Percentiles rank a stretch among this genome's conserved stretches.
These are phyloP conservation scores for Mesochorus sp. DNA, from an alignment of 2,888 invertebrate species.

Conservation along the genomic window DNA sequence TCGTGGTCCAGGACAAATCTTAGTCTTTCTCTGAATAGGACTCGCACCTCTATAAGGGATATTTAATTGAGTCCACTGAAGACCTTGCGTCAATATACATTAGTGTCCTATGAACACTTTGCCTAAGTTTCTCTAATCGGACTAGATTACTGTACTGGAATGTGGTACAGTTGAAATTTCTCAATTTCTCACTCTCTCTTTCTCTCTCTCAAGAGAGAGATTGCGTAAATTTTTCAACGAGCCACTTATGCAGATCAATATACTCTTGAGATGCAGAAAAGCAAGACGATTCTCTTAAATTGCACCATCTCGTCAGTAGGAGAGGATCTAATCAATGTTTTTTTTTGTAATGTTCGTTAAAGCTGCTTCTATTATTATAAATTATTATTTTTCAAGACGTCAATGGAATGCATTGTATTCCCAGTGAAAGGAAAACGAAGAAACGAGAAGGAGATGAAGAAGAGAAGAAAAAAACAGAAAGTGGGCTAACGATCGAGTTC, in stretches of 20 bases:
- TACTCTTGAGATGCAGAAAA: neutral
- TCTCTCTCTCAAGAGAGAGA: too few species aligned
- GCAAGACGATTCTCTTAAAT: constrained; percentile 23
- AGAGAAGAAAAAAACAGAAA: constrained; percentile 64
- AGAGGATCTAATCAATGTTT: neutral
- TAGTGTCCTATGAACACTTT: neutral
- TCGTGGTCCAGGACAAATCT: constrained; percentile 13
- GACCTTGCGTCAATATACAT: neutral
- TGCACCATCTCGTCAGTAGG: constrained; percentile 2
- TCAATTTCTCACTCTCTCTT: neutral
- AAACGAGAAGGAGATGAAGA: neutral
- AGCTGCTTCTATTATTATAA: neutral
- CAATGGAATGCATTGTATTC: neutral
- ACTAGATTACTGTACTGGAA: neutral
- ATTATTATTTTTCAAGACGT: too few species aligned
- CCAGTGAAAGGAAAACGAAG: constrained; percentile 56
- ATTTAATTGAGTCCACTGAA: constrained; percentile 43
- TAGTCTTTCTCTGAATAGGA: constrained; percentile 22
- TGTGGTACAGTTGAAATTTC: neutral
- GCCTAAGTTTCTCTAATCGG: too few species aligned
- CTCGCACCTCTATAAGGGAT: constrained; percentile 46
- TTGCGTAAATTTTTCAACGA: constrained; percentile 7
- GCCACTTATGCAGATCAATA: neutral
- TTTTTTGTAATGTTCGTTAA: neutral
- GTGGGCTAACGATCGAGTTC: constrained; percentile 70